Conservation (phyloP, 2,797 vertebrate genomes). For the Falco concolor region DNA sequence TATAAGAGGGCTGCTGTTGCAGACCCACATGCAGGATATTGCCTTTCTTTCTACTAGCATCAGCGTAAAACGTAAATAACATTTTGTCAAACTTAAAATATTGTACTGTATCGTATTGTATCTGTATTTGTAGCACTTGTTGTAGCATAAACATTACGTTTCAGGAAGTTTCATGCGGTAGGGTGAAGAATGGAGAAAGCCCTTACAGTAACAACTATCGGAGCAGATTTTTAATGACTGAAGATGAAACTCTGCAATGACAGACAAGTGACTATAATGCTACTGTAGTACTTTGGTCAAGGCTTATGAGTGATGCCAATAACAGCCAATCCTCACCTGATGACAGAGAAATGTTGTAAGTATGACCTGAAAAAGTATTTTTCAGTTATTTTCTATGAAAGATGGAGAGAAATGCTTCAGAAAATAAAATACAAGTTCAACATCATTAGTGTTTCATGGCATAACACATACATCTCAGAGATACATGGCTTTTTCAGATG, state of each 20-base stretch:
- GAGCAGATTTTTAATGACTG: not conserved
- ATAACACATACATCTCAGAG: not conserved
- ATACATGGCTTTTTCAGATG: not conserved
- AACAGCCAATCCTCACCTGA: not conserved
- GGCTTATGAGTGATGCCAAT: not conserved
- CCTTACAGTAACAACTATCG: accelerated
- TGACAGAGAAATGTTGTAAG: not conserved
- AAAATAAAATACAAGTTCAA: not conserved
- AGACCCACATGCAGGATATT: not conserved
- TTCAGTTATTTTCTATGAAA: not conserved
- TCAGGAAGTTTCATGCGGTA: not conserved
- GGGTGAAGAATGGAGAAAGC: not conserved
- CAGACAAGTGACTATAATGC: not conserved
- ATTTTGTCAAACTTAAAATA: not conserved
- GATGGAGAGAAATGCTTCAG: not conserved
- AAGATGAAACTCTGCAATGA: not conserved
- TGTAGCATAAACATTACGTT: not conserved
- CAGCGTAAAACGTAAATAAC: not conserved
- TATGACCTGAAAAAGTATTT: not conserved
- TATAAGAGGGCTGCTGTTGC: not conserved
- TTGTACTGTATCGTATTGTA: not conserved
- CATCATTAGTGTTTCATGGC: not conserved
- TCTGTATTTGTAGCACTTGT: not conserved
- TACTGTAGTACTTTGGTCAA: not conserved
- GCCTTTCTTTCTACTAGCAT: not conserved